Base-by-base conservation (phyloP, 1,140 invertebrate genomes). In the Scylla paramamosain region DNA sequence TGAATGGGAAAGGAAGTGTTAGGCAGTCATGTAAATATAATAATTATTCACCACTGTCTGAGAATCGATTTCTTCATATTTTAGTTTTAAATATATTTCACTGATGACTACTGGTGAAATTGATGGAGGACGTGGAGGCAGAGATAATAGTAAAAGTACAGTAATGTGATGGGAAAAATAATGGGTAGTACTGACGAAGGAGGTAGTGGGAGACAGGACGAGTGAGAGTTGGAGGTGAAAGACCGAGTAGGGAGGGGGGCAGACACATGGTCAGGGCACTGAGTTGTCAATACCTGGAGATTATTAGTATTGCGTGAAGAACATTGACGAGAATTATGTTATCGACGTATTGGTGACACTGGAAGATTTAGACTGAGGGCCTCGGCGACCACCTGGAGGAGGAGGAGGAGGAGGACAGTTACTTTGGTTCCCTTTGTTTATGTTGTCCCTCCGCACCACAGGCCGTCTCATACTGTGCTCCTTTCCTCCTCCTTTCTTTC, bases 331-430 rank as follows among this genome's bases (percentile, higher is more conserved):
- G 59, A 94, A 91, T 90, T 91, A 91, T 91, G 39, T 94, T 94
- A 94, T 94, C 93, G 93, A 94, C 32, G 88, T 94, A 94, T 94
- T 94, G 93, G 93, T 91, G 67, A 90, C 93, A 94, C 88, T 20
- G 10, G 52, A 84, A 67, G 93, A 94, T 91, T 94, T 91, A 91
- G 59, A 29, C 46, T 87, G 92, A 87, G 45, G 32, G 59, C 29
- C n/a, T 32, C 67, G 28, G 20, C 16, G 59, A 28, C 7, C 28
- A 28, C n/a, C 90, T 59, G 48, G 25, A 29, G 59, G 67, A 59
- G 52, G 91, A 92, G 91, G 67, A 67, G 52, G 91, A 77, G 59
- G 39, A n/a, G 29, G 45, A 83, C 29, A 48, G 48, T 31, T 91
- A 59, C 28, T 31, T 46, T 91, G 90, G 90, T 45, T 77, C 91